These are phyloP conservation scores for Panthera tigris DNA, from an alignment of 2,113 vertebrate species.

Conservation along the genomic window DNA sequence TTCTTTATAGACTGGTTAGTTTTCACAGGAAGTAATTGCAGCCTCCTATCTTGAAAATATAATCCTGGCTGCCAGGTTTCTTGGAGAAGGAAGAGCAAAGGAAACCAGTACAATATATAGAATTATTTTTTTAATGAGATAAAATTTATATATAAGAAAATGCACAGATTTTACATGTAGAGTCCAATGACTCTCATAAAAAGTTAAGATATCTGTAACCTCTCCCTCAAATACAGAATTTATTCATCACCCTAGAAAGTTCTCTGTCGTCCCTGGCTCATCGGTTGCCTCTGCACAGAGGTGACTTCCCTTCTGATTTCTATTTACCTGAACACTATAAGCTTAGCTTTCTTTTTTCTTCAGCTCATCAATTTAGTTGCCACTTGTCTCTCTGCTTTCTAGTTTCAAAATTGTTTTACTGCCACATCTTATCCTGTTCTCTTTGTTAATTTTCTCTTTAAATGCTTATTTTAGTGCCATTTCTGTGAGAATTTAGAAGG, in stretches of 20 bases:
- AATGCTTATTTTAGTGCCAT: not conserved
- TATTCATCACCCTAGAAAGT: not conserved
- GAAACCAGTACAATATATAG: not conserved
- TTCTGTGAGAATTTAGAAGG: conserved; percentile 15
- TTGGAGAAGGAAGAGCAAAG: not conserved
- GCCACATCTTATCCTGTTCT: not conserved
- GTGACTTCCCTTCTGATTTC: not conserved
- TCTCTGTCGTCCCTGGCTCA: not conserved
- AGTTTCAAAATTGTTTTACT: not conserved
- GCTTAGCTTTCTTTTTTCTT: not conserved
- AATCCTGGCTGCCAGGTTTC: not conserved
- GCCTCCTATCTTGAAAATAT: not conserved
- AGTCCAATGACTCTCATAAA: not conserved
- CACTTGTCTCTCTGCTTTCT: not conserved
- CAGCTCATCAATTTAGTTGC: not conserved
- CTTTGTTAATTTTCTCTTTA: not conserved
- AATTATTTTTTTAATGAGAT: not conserved
- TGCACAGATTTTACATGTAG: not conserved
- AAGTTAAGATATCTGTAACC: not conserved
- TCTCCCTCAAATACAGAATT: not conserved
- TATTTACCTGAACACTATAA: not conserved
- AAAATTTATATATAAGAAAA: not conserved
- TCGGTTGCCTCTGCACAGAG: not conserved
- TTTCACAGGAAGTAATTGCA: not conserved
- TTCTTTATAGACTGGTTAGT: not conserved